Evolutionary conservation across 2,797 vertebrate species (phyloP), one percentile per base, ranked within the genome.

Genomic region (Poecile montanus): DNA sequence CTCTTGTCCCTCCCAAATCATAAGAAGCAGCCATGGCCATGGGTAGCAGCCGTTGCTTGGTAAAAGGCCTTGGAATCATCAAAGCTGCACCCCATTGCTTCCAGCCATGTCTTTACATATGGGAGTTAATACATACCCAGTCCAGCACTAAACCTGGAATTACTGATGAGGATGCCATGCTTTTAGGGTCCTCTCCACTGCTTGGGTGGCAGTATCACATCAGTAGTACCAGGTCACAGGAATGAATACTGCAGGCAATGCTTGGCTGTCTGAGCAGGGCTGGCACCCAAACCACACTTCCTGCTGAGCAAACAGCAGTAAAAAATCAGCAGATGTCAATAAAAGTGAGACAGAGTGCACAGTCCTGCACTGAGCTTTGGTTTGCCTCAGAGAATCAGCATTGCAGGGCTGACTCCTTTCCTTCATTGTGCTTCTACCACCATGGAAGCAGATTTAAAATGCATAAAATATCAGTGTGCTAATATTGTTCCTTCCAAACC

Each of bases 171-270:
- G 53, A 77, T 74, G 40, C 2, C 16, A 7, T 11, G 70, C 29
- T 54, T 89, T 38, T 6, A 63, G 45, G 0, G 0, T 80, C 34
- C 18, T 36, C 47, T 54, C 38, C 56, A 36, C n/a, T 22, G 18
- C 79, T 7, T 68, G 51, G 42, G 34, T 0, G 0, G 50, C 54
- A 74, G 53, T 1, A 65, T 68, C 30, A 61, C 1, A 1, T 32
- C 36, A 71, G 48, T 8, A 71, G 67, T 63, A 83, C 5, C 61
- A 70, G 19, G 20, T 67, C 1, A 0, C 47, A 78, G 75, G 58
- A 85, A n/a, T 18, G 20, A 57, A 27, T 51, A 30, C 32, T 3
- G 1, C 50, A 61, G 57, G 85, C 75, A 71, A 23, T 26, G 70
- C 23, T 70, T 32, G 44, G 40, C 81, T 88, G 68, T 20, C 29